phyloP scores from a whole-genome alignment of 2,113 vertebrate species.

The Equus quagga region DNA sequence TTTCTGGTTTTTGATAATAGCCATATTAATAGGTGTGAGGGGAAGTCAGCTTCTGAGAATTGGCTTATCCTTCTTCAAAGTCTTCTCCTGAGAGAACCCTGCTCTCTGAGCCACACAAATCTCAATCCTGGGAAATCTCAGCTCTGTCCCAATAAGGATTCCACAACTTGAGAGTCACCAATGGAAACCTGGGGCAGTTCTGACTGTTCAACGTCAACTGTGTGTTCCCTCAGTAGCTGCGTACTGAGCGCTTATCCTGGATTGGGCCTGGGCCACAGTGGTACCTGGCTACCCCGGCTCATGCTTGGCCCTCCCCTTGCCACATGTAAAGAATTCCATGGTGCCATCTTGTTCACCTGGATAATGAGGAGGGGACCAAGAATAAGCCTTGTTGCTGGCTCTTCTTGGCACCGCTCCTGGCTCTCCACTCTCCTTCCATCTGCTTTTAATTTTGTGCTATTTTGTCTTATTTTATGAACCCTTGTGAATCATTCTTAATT shows the following conservation, averaged over 20 bases:
- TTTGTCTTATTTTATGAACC: neutral
- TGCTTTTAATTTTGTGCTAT: neutral
- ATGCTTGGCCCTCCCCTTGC: neutral
- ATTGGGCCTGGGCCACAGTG: rapidly evolving
- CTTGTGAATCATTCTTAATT: neutral
- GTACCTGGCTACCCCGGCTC: neutral
- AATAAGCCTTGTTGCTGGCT: neutral
- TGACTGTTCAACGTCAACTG: neutral
- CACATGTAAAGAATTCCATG: neutral
- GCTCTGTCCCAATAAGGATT: neutral
- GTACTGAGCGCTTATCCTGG: rapidly evolving
- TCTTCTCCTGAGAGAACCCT: neutral
- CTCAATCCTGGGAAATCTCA: neutral
- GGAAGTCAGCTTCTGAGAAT: neutral
- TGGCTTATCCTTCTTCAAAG: neutral
- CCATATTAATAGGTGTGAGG: neutral
- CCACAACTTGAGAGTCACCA: neutral
- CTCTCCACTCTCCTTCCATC: neutral
- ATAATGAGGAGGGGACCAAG: rapidly evolving
- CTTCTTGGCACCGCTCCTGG: neutral
- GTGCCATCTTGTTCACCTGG: neutral
- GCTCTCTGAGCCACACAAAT: neutral
- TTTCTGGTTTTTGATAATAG: neutral
- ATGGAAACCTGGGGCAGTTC: neutral
- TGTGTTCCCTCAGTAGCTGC: too few relatives aligned